Conservation (phyloP, 2,797 vertebrate genomes). For the Helicolenus hilgendorfi region DNA sequence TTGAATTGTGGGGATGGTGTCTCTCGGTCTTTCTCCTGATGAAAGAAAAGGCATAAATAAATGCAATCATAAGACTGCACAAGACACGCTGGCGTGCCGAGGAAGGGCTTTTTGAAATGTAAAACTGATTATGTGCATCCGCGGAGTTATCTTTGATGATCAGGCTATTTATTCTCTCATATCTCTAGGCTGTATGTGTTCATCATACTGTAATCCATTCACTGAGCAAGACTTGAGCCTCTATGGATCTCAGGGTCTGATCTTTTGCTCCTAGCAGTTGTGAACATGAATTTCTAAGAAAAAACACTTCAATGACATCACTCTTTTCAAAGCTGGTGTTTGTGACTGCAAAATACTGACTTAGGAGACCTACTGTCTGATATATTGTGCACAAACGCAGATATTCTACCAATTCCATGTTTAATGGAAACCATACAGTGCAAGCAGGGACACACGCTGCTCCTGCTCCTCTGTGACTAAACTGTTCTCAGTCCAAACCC, state of each 20-base stretch:
- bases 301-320: not conserved
- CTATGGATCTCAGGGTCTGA: not conserved
- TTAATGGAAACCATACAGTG: constrained; percentile 56
- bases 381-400: not conserved
- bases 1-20: not conserved
- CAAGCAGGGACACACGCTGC: constrained; percentile 44
- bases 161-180: constrained; percentile 25
- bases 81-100: constrained; percentile 23
- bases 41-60: constrained; percentile 41
- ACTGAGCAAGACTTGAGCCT: not conserved
- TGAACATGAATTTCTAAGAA: not conserved
- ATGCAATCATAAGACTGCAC: constrained; percentile 70
- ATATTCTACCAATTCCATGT: constrained; percentile 33
- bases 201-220: constrained; percentile 23
- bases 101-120: constrained; percentile 15
- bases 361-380: not conserved
- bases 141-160: constrained; percentile 37
- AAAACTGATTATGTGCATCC: constrained; percentile 56
- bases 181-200: constrained; percentile 26
- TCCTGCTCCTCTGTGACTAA: constrained; percentile 59
- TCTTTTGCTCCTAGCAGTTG: not conserved
- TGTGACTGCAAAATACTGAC: not conserved
- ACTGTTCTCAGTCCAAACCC: constrained; percentile 65
- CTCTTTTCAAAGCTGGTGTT: not conserved
- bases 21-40: not conserved